phyloP scores from a whole-genome alignment of 2,797 vertebrate species.

The Nannoperca obscura region DNA sequence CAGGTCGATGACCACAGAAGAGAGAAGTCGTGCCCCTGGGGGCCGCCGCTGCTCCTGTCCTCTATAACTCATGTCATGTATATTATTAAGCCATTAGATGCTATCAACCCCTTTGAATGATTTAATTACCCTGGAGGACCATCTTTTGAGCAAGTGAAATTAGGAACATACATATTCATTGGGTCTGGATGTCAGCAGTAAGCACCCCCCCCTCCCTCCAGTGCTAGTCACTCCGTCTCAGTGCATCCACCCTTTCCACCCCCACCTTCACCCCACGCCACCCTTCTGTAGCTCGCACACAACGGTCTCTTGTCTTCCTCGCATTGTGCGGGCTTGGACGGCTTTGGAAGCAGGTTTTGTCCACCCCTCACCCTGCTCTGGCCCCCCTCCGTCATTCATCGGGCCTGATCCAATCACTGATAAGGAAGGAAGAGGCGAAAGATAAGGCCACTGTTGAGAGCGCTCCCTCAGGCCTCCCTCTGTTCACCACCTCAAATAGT shows the following conservation, averaged over 20 bases:
- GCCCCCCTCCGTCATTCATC: conserved; percentile 74
- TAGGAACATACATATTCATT: conserved; percentile 80
- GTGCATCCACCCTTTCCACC: conserved; percentile 4
- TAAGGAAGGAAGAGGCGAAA: conserved; percentile 79
- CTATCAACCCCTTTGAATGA: conserved; percentile 77
- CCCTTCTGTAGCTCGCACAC: conserved; percentile 74
- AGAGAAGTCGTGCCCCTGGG: conserved; percentile 40
- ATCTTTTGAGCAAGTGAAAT: conserved; percentile 70
- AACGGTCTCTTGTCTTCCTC: conserved; percentile 80
- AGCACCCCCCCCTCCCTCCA: conserved; percentile 12
- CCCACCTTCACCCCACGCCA: conserved; percentile 36
- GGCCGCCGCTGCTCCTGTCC: conserved; percentile 30
- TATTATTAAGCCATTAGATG: conserved; percentile 86
- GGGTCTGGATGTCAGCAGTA: conserved; percentile 55
- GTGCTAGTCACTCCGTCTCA: conserved; percentile 39
- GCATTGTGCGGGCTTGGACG: conserved; percentile 71
- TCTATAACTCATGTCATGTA: conserved; percentile 74
- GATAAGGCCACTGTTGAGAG: conserved; percentile 79
- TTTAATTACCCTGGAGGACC: conserved; percentile 81
- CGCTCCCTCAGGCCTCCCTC: conserved; percentile 62
- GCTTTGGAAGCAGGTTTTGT: conserved; percentile 68
- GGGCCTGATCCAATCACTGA: conserved; percentile 83
- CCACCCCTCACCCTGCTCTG: conserved; percentile 47
- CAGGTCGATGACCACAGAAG: conserved; percentile 54
- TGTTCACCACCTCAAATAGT: conserved; percentile 57